These are phyloP conservation scores for Chrysogorgia sp. DNA, from an alignment of 92 coral and sea anemone species.

Conservation along the genomic window DNA sequence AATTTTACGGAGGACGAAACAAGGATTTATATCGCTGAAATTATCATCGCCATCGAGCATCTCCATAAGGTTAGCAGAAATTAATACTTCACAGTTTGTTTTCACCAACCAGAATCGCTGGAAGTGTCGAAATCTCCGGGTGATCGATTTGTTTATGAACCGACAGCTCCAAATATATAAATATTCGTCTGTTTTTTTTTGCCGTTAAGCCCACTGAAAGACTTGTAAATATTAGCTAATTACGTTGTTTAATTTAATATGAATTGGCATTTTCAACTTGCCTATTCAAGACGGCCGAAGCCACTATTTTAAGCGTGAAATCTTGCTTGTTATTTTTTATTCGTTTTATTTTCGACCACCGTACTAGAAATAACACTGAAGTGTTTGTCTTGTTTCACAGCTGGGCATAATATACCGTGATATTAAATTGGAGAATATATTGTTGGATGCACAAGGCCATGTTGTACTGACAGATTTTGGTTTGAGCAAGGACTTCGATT, in stretches of 20 bases:
- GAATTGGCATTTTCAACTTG: too few relatives aligned
- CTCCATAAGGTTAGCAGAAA: conserved; percentile 77
- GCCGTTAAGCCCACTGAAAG: too few relatives aligned
- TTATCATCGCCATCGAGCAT: conserved; percentile 90
- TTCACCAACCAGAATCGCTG: conserved; percentile 6
- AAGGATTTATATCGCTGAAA: conserved; percentile 91
- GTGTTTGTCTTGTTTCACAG: conserved; percentile 60
- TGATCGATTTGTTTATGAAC: too few relatives aligned
- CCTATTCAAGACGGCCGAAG: too few relatives aligned
- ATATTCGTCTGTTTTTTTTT: too few relatives aligned
- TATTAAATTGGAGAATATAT: conserved; percentile 92
- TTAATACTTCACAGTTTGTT: not conserved
- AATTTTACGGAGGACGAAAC: conserved; percentile 96
- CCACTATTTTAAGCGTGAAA: too few relatives aligned
- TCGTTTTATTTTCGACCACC: not conserved
- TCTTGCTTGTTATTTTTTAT: too few relatives aligned
- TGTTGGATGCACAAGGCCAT: conserved; percentile 89
- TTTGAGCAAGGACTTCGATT: conserved; percentile 88
- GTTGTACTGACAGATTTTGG: conserved; percentile 99
- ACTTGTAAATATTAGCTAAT: too few relatives aligned
- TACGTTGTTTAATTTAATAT: too few relatives aligned
- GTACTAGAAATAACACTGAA: conserved; percentile 12
- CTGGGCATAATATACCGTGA: conserved; percentile 99
- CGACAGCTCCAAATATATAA: too few relatives aligned
- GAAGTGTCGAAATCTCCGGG: too few relatives aligned